Evolutionary conservation across 1,140 invertebrate species (phyloP), one percentile per base, ranked within the genome.

Genomic region (Pararge aegeria): DNA sequence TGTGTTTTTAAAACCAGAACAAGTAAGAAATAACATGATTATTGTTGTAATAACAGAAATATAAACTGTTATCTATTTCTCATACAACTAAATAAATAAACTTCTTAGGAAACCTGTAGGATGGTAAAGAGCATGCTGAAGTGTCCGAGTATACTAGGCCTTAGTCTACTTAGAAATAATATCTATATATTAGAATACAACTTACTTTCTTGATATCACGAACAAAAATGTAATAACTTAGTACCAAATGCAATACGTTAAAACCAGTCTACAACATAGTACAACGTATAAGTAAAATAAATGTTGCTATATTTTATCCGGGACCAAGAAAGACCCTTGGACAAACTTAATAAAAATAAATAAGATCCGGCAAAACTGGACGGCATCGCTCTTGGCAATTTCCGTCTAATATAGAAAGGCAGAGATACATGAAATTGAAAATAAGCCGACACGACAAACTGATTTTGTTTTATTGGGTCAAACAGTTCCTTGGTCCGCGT

Each of bases 341-440:
- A 53, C 50, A 55, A 64, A 71, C 61, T 71, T 71, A 82, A 79
- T 80, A 86, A 80, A 86, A 83, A 82, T 85, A 85, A 85, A 86
- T 80, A 83, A 83, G 69, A 66, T 66, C 49, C 61, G 57, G 70
- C 64, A 68, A 63, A 65, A 66, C 55, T 52, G 49, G 42, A 61
- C 72, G 77, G 74, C 72, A 79, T 80, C 75, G 80, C 77, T 81
- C 75, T 77, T 73, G 53, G 71, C 80, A 79, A 82, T 86, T 86
- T 86, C 76, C 79, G 74, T 75, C 68, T 54, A 61, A 78, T 75
- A 79, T 83, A 83, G 30, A 73, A 65, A 75, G 54, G 66, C 79
- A 83, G 75, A 76, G 79, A 81, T 65, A 83, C 75, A 79, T 86
- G 75, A 86, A 83, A 83, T 86, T 81, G 78, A 69, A 72, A 77